Evolutionary conservation across 2,797 vertebrate genomes (phyloP).

Genomic region (Urosaurus nigricauda): DNA sequence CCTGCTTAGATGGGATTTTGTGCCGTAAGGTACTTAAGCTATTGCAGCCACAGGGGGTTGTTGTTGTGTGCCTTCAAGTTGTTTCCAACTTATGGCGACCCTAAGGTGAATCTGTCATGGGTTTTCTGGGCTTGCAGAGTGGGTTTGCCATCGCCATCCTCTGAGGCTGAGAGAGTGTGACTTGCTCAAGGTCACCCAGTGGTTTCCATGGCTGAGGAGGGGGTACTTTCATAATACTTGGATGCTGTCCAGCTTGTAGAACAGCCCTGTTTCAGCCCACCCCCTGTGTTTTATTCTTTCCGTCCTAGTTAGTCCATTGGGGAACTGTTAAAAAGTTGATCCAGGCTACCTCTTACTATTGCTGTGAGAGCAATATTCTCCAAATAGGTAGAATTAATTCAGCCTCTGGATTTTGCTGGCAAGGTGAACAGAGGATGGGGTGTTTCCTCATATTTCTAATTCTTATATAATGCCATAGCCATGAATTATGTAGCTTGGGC

Average conservation of each 20-base stretch:
- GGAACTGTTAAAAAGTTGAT: background rate
- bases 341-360: background rate
- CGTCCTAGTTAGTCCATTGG: background rate
- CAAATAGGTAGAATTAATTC: background rate
- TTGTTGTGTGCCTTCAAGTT: too few relatives aligned
- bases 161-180: too few relatives aligned
- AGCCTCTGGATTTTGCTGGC: background rate
- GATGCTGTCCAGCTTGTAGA: background rate
- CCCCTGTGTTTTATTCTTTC: background rate
- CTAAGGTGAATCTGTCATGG: too few relatives aligned
- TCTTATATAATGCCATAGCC: background rate
- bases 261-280: background rate
- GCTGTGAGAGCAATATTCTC: background rate
- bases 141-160: too few relatives aligned
- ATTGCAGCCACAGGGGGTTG: too few relatives aligned
- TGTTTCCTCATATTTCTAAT: constrained; percentile 17
- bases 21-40: too few relatives aligned
- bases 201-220: too few relatives aligned
- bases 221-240: too few relatives aligned
- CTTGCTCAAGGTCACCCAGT: too few relatives aligned
- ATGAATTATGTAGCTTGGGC: constrained; percentile 14
- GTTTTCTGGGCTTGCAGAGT: too few relatives aligned
- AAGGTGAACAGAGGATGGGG: background rate
- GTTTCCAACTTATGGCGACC: too few relatives aligned
- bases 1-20: too few relatives aligned